Conservation (phyloP, 2,797 vertebrate genomes). For the Peromyscus nudipes region DNA sequence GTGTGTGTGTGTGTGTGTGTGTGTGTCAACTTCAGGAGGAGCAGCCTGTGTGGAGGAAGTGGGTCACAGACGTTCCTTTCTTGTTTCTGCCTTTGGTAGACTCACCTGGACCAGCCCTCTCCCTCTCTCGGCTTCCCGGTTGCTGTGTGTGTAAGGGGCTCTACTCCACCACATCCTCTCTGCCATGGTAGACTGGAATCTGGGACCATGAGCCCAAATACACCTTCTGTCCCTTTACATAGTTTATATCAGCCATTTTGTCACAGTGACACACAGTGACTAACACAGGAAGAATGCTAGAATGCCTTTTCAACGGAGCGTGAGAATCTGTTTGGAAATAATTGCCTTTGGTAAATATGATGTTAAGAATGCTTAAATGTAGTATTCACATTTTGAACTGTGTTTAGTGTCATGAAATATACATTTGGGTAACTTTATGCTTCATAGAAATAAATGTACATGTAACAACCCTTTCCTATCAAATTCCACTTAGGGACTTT, state of each 20-base stretch:
- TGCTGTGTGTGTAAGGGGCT: neutral
- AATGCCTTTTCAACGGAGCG: neutral
- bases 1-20: too few species aligned
- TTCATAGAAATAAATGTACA: neutral
- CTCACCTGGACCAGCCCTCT: neutral
- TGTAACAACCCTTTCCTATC: neutral
- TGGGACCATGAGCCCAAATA: neutral
- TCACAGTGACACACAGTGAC: neutral
- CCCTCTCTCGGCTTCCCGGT: neutral
- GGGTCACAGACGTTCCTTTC: neutral
- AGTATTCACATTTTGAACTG: neutral
- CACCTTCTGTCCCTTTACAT: neutral
- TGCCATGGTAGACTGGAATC: neutral
- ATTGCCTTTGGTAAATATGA: neutral
- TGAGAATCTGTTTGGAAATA: constrained; percentile 37
- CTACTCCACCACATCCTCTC: neutral
- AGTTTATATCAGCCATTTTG: neutral
- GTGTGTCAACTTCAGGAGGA: neutral
- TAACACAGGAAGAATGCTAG: neutral
- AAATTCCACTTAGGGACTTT: neutral
- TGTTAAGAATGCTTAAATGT: neutral
- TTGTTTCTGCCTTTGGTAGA: neutral
- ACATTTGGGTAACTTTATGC: constrained; percentile 28
- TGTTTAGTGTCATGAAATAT: neutral
- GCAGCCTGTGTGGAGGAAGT: neutral